Percentiles rank a stretch among this genome's conserved stretches.
phyloP scores from a whole-genome alignment of 2,888 invertebrate genomes.

The Timandra comae region DNA sequence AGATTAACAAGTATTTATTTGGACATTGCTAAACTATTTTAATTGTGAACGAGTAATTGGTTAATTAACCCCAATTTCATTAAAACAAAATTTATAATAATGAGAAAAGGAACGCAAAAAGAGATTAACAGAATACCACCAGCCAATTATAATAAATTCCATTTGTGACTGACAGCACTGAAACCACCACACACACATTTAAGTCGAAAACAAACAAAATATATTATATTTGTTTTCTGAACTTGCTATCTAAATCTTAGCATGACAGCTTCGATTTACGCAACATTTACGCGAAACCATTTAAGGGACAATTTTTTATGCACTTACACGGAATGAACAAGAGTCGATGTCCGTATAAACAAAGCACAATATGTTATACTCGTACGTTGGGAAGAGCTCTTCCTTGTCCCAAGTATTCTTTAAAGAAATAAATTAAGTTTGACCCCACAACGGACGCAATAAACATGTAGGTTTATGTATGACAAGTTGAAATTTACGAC shows the following conservation, averaged over 20 bases:
- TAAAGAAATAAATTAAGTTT: constrained; percentile 54
- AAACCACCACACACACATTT: constrained; percentile 3
- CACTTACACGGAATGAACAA: constrained; percentile 13
- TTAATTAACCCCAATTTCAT: too few relatives aligned
- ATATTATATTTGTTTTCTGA: constrained; percentile 13
- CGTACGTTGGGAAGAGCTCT: constrained; percentile 16
- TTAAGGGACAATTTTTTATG: constrained; percentile 39
- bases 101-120: too few relatives aligned
- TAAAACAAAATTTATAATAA: too few relatives aligned
- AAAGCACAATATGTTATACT: constrained; percentile 24
- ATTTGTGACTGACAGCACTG: constrained; percentile 7
- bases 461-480: constrained; percentile 57
- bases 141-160: constrained; percentile 19
- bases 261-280: constrained; percentile 30
- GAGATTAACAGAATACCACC: too few relatives aligned
- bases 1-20: too few relatives aligned
- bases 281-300: constrained; percentile 23
- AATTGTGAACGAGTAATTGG: too few relatives aligned
- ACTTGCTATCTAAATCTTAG: constrained; percentile 28
- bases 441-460: constrained; percentile 45
- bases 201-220: constrained; percentile 12
- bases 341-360: constrained; percentile 33
- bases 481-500: constrained; percentile 46
- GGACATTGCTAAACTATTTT: too few relatives aligned
- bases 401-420: constrained; percentile 20